A percentile compares a stretch with the other conserved stretches of the same genome.
These are phyloP conservation scores for Emydura subglobosa DNA, from an alignment of 2,113 vertebrate species.

Conservation along the genomic window DNA sequence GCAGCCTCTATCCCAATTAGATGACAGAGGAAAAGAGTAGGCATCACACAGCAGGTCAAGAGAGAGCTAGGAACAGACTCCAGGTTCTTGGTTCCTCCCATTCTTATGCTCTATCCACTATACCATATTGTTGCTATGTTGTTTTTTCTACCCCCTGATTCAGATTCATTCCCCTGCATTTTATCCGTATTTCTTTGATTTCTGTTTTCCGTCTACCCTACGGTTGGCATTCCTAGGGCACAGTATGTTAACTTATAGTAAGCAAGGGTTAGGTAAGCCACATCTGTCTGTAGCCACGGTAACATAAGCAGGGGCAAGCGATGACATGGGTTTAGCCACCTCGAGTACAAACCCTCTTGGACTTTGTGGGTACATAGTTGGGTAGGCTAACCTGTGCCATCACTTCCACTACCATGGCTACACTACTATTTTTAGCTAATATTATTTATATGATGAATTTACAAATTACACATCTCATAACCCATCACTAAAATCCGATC, in stretches of 20 bases:
- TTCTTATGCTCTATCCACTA: neutral
- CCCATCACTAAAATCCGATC: neutral
- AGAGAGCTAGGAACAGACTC: constrained; percentile 18
- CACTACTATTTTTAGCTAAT: neutral
- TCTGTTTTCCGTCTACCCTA: rapidly evolving
- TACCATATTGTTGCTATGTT: neutral
- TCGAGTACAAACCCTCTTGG: neutral
- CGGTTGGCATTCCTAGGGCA: neutral
- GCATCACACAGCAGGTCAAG: neutral
- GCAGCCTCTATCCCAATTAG: neutral
- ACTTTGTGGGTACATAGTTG: neutral
- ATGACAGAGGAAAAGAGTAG: neutral
- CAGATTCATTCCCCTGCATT: neutral
- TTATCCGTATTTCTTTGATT: neutral
- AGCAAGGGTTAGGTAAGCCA: neutral
- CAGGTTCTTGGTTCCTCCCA: constrained; percentile 9
- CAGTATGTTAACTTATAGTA: neutral
- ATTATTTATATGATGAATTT: neutral
- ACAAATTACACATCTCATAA: neutral
- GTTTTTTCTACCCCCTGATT: neutral
- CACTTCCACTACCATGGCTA: neutral
- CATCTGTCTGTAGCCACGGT: neutral
- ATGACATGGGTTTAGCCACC: neutral
- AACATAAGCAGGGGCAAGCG: neutral
- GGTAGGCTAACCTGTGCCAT: neutral